Conservation (phyloP, 2,797 vertebrate genomes). For the Phaenicophaeus curvirostris region DNA sequence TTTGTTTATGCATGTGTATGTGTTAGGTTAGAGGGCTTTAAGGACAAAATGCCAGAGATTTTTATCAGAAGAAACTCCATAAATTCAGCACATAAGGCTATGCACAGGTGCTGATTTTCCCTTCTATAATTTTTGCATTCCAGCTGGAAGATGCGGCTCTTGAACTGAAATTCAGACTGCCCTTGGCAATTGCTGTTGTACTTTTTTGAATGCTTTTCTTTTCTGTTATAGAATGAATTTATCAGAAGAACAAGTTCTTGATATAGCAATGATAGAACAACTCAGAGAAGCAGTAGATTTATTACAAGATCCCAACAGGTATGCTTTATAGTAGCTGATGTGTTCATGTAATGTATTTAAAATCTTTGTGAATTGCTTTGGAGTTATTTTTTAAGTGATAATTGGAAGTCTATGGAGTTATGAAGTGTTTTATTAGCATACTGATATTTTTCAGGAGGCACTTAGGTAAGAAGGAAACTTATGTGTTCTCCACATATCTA, state of each 20-base stretch:
- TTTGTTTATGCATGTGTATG: background rate
- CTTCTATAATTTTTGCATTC: background rate
- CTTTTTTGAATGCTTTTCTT: slow-evolving; percentile 27
- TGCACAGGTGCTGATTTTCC: background rate
- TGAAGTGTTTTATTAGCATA: background rate
- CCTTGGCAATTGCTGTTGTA: background rate
- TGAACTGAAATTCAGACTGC: background rate
- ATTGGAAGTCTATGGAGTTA: background rate
- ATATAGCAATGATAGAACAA: slow-evolving; percentile 87
- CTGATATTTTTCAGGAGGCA: background rate
- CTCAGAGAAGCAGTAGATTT: slow-evolving; percentile 89
- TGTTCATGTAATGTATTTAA: background rate
- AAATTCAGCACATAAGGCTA: background rate
- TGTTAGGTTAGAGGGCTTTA: background rate
- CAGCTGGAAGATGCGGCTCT: background rate
- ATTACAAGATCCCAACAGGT: slow-evolving; percentile 89
- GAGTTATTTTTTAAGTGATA: background rate
- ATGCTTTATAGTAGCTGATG: background rate
- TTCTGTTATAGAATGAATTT: slow-evolving; percentile 80
- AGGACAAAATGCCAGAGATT: background rate
- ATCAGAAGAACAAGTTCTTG: slow-evolving; percentile 75
- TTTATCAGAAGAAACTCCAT: background rate
- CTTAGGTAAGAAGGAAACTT: background rate
- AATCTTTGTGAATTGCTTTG: background rate
- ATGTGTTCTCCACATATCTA: background rate